Evolutionary conservation across 2,113 vertebrate species (phyloP), one percentile per base, ranked within the genome.

Genomic region (Onychostoma macrolepis): DNA sequence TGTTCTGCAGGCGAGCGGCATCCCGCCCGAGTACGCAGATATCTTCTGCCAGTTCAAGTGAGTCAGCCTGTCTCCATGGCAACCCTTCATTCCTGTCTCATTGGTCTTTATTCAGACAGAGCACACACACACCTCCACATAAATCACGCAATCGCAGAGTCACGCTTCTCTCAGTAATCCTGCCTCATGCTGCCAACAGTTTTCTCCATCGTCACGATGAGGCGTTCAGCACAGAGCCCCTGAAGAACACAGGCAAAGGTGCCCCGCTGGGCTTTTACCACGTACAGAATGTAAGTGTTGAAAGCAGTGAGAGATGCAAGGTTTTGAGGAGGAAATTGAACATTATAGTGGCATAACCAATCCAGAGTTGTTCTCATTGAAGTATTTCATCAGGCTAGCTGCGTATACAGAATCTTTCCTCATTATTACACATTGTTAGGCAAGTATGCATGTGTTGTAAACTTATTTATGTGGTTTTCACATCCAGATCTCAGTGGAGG

Each of bases 41-140:
- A 99, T 99, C 90, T 99, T 99, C 93, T 99, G 98, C 92, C 98
- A 99, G 88, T 99, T 99, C 96, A 99, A 99, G 98, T 99, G 94
- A 98, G 98, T 95, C 28, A 65, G 77, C 28, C 26, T 30, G 77
- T 88, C 74, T 56, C 83, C 33, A 84, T 75, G 75, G 86, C 67
- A 58, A 80, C 67, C 72, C 45, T 36, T 61, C n/a, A 79, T 21
- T 85, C 48, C 65, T 10, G 30, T 38, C n/a, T 53, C 67, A 80
- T 67, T 41, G 30, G 24, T 38, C 12, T 85, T 43, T 61, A 78
- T 45, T 83, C 30, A 83, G 72, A 76, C 48, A 76, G 63, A 48
- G 74, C 45, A 45, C 67, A 50, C 58, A 28, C 10, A 50, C 26
- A 26, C 58, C 19, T 45, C 43, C 75, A 81, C 72, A 72, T 30